A percentile compares a stretch with the other conserved stretches of the same genome.
These are phyloP conservation scores for Passer domesticus DNA, from an alignment of 2,113 vertebrate genomes.

Conservation along the genomic window DNA sequence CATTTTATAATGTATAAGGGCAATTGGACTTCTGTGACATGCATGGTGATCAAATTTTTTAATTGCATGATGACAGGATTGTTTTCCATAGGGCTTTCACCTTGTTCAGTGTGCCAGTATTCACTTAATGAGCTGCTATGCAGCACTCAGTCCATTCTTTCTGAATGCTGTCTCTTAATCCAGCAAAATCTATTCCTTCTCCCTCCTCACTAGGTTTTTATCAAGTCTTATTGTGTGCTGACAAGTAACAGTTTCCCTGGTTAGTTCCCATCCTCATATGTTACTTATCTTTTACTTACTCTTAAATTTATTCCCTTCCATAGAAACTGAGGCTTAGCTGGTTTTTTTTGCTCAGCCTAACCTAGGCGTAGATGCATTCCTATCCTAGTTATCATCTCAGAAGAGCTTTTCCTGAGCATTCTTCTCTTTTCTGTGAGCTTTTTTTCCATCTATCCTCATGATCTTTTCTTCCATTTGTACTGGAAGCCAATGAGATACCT, in stretches of 20 bases:
- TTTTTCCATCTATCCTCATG: not conserved
- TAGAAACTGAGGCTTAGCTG: not conserved
- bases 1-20: not conserved
- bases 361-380: not conserved
- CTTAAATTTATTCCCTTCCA: not conserved
- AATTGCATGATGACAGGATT: not conserved
- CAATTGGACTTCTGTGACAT: not conserved
- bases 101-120: not conserved
- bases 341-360: not conserved
- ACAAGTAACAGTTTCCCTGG: not conserved
- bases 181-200: not conserved
- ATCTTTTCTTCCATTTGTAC: not conserved
- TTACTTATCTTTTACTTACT: not conserved
- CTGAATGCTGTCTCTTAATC: not conserved
- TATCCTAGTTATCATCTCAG: not conserved
- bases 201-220: not conserved
- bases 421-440: not conserved
- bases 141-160: not conserved
- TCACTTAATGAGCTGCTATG: not conserved
- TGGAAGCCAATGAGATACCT: not conserved
- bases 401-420: not conserved
- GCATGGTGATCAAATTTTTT: not conserved
- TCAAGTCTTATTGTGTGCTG: not conserved
- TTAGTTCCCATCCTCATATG: not conserved
- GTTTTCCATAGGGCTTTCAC: not conserved